phyloP scores from a whole-genome alignment of 2,888 invertebrate genomes.

The Mesodorylaimus sp. region DNA sequence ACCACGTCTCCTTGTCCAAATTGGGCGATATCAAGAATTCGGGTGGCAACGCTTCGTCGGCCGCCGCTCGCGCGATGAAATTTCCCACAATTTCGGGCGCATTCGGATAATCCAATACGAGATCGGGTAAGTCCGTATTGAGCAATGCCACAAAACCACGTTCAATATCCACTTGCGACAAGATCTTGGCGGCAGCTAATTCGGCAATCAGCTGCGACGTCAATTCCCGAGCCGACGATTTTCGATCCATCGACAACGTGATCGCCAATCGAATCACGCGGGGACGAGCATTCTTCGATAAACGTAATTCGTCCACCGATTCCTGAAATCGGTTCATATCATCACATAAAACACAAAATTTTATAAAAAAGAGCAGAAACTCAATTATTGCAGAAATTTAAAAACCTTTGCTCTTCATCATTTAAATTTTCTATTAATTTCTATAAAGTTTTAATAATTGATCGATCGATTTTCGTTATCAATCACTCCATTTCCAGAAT shows the following conservation, averaged over 20 bases:
- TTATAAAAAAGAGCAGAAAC: too few species aligned
- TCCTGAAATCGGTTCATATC: conserved; percentile 1
- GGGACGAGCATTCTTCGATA: conserved; percentile 4
- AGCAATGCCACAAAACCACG: conserved; percentile 59
- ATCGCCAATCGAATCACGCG: conserved; percentile 17
- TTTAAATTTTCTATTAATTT: too few species aligned
- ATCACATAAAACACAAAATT: too few species aligned
- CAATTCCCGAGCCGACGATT: conserved; percentile 75
- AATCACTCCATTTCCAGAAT: too few species aligned
- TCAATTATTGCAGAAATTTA: too few species aligned
- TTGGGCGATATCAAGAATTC: too few species aligned
- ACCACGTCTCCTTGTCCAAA: too few species aligned
- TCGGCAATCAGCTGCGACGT: conserved; percentile 44
- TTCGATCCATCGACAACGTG: conserved; percentile 36
- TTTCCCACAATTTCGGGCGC: conserved; percentile 60
- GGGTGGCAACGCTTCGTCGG: conserved; percentile 78
- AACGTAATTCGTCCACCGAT: conserved; percentile 5
- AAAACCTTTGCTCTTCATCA: too few species aligned
- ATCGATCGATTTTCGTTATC: too few species aligned
- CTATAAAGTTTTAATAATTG: too few species aligned
- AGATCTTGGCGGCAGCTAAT: neutral
- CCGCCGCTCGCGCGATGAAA: conserved; percentile 74
- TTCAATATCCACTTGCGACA: conserved; percentile 38
- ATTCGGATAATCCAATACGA: conserved; percentile 71
- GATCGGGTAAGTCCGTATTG: conserved; percentile 52